Percentiles rank a stretch among this genome's conserved stretches.
These are phyloP conservation scores for Epinotia demarniana DNA, from an alignment of 2,888 invertebrate genomes.

Conservation along the genomic window DNA sequence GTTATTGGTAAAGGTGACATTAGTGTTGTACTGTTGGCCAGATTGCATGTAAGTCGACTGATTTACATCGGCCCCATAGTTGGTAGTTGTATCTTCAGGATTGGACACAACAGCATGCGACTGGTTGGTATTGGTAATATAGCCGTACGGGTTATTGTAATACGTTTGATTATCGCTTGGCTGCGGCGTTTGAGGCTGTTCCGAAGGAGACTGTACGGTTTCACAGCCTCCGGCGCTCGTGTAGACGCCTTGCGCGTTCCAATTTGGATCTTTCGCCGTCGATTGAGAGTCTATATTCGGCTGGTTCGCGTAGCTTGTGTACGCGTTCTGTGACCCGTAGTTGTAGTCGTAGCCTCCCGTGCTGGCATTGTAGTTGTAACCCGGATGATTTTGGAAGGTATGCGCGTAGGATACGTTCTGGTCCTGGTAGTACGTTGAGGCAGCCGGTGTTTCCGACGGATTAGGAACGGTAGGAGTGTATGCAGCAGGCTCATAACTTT, in stretches of 20 bases:
- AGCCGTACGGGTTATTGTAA: slow-evolving; percentile 81
- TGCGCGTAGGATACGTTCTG: slow-evolving; percentile 62
- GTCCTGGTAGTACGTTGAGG: slow-evolving; percentile 56
- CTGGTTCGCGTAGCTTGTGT: slow-evolving; percentile 58
- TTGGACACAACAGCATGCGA: slow-evolving; percentile 60
- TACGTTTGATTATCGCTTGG: slow-evolving; percentile 63
- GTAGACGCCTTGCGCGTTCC: slow-evolving; percentile 69
- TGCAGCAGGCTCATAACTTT: slow-evolving; percentile 50
- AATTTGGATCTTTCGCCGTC: slow-evolving; percentile 60
- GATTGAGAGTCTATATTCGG: slow-evolving; percentile 59
- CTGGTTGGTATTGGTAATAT: slow-evolving; percentile 68
- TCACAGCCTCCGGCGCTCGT: slow-evolving; percentile 78
- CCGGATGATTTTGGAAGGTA: slow-evolving; percentile 84
- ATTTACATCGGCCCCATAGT: slow-evolving; percentile 68
- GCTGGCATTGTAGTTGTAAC: slow-evolving; percentile 84
- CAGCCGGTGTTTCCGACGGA: slow-evolving; percentile 49
- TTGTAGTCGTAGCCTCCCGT: slow-evolving; percentile 86
- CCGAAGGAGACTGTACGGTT: slow-evolving; percentile 80
- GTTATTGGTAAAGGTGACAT: slow-evolving; percentile 66
- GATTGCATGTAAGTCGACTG: slow-evolving; percentile 77
- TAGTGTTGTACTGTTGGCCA: slow-evolving; percentile 63
- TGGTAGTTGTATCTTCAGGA: slow-evolving; percentile 60
- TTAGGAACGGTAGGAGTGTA: slow-evolving; percentile 55
- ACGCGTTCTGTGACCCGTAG: slow-evolving; percentile 85
- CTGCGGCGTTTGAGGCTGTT: slow-evolving; percentile 60